A percentile compares a stretch with the other conserved stretches of the same genome.
phyloP scores from a whole-genome alignment of 2,797 vertebrate species.

The Ataeniobius toweri region DNA sequence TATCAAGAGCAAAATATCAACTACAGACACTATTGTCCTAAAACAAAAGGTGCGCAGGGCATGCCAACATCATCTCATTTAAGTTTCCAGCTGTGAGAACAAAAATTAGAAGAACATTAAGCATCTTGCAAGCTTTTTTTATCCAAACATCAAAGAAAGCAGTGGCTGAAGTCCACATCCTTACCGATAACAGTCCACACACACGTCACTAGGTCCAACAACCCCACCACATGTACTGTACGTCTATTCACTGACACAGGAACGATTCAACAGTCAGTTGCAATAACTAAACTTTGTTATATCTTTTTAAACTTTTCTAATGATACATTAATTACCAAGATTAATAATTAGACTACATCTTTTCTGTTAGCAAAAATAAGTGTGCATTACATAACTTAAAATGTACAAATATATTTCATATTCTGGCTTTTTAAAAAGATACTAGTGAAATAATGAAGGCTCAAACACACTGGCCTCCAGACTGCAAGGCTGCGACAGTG shows the following conservation, averaged over 20 bases:
- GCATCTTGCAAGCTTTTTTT: conserved; percentile 42
- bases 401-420: conserved; percentile 80
- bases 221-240: conserved; percentile 58
- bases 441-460: conserved; percentile 64
- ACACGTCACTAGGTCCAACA: conserved; percentile 66
- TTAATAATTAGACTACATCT: conserved; percentile 73
- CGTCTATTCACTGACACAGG: conserved; percentile 65
- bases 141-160: conserved; percentile 48
- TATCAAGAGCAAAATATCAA: conserved; percentile 38
- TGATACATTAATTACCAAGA: conserved; percentile 74
- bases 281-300: conserved; percentile 73
- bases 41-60: conserved; percentile 19
- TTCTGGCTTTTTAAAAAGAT: conserved; percentile 79
- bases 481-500: conserved; percentile 44
- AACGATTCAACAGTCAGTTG: conserved; percentile 77
- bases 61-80: conserved; percentile 18
- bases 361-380: conserved; percentile 83
- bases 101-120: conserved; percentile 24
- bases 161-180: conserved; percentile 57
- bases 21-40: conserved; percentile 9
- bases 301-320: conserved; percentile 58
- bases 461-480: conserved; percentile 55
- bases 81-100: conserved; percentile 24
- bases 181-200: conserved; percentile 70
- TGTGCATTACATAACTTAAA: conserved; percentile 80